phyloP scores from a whole-genome alignment of 2,888 invertebrate species.

The Sminthurinus aureus region DNA sequence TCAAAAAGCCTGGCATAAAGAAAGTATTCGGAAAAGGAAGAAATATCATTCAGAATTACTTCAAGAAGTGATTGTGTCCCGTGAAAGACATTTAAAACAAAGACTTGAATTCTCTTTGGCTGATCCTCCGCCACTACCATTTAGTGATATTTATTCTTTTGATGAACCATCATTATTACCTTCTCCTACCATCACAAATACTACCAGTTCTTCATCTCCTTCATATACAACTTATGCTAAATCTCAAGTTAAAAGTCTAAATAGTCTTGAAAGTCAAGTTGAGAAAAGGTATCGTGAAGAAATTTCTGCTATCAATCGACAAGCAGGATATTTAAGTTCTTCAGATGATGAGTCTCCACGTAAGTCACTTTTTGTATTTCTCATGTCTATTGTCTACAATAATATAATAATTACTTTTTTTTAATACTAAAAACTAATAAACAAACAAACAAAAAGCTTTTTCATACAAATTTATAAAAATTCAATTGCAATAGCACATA shows the following conservation, averaged over 20 bases:
- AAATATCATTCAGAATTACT: slow-evolving; percentile 71
- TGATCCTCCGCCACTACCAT: slow-evolving; percentile 3
- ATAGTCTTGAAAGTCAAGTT: slow-evolving; percentile 41
- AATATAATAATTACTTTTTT: background rate
- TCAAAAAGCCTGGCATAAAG: slow-evolving; percentile 64
- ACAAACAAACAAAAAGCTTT: too few species aligned
- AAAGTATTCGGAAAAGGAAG: slow-evolving; percentile 51
- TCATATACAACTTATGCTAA: slow-evolving; percentile 8
- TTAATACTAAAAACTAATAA: too few species aligned
- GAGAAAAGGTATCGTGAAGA: slow-evolving; percentile 51
- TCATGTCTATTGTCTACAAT: background rate
- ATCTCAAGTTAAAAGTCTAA: slow-evolving; percentile 31
- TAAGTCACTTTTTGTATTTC: slow-evolving; percentile 47
- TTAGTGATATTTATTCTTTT: slow-evolving; percentile 28
- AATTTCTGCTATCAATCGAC: slow-evolving; percentile 42
- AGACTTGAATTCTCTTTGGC: slow-evolving; percentile 11
- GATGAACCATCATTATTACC: slow-evolving; percentile 17
- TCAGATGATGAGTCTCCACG: slow-evolving; percentile 81
- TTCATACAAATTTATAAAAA: too few species aligned
- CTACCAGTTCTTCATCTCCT: background rate
- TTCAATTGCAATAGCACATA: too few species aligned
- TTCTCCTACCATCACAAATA: background rate
- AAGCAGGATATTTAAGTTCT: slow-evolving; percentile 67
- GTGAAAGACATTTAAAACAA: slow-evolving; percentile 61
- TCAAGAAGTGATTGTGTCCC: slow-evolving; percentile 77